These are phyloP conservation scores for Phaedon cochleariae DNA, from an alignment of 2,888 invertebrate species.

Conservation along the genomic window DNA sequence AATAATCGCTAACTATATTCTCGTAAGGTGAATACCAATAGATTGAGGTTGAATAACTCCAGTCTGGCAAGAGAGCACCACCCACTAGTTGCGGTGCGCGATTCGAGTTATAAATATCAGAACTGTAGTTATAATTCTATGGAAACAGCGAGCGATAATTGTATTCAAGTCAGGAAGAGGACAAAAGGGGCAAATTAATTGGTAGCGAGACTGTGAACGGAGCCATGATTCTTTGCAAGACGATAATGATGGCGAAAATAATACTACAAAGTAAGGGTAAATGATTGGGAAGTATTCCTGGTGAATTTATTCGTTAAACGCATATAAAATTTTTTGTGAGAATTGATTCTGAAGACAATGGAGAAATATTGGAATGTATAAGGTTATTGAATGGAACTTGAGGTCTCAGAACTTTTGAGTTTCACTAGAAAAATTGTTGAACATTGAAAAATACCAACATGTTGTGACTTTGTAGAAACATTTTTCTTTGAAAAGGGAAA, in stretches of 20 bases:
- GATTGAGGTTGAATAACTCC: constrained; percentile 32
- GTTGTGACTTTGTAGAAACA: too few species aligned
- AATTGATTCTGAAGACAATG: too few species aligned
- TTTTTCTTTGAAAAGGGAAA: too few species aligned
- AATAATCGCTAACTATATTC: too few species aligned
- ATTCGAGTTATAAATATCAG: constrained; percentile 28
- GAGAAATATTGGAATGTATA: too few species aligned
- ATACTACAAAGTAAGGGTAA: background rate
- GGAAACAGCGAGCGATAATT: constrained; percentile 27
- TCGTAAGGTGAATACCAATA: constrained; percentile 36
- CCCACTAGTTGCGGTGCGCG: constrained; percentile 23
- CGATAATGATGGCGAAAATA: background rate
- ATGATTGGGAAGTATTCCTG: too few species aligned
- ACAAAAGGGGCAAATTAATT: constrained; percentile 13
- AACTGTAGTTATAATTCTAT: constrained; percentile 20
- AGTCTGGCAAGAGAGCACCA: constrained; percentile 23
- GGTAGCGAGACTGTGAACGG: background rate
- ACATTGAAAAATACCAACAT: too few species aligned
- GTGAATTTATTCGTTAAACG: too few species aligned
- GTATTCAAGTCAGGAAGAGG: constrained; percentile 11
- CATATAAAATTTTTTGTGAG: too few species aligned
- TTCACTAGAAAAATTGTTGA: too few species aligned
- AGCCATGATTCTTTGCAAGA: background rate
- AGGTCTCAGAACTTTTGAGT: too few species aligned
- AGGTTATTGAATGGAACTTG: too few species aligned